Conservation (phyloP, 2,797 vertebrate genomes). For the Malurus splendens region DNA sequence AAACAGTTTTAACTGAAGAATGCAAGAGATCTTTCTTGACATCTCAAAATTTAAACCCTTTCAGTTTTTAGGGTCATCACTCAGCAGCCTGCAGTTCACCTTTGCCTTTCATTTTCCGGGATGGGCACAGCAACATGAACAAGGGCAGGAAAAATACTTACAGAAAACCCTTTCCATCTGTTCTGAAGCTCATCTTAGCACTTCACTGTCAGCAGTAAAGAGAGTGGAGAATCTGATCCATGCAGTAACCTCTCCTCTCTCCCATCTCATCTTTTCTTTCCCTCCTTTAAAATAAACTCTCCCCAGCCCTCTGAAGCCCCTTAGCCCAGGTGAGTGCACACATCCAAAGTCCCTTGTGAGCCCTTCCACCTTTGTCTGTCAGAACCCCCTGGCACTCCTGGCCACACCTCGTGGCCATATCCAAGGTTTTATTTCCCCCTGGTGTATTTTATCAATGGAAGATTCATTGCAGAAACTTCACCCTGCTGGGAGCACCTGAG, state of each 20-base stretch:
- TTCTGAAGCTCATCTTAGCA: background rate
- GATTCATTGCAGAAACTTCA: background rate
- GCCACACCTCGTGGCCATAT: fast-evolving
- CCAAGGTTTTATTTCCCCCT: background rate
- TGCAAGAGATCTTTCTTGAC: background rate
- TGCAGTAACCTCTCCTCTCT: background rate
- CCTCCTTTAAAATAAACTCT: background rate
- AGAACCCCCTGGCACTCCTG: background rate
- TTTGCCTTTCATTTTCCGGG: background rate
- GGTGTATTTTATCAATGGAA: background rate
- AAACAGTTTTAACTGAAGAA: background rate
- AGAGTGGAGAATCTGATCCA: background rate
- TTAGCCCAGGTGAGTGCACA: background rate
- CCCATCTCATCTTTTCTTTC: background rate
- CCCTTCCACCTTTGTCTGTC: background rate
- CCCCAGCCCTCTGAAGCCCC: background rate
- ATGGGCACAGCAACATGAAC: background rate
- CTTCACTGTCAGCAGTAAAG: background rate
- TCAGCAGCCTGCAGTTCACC: background rate
- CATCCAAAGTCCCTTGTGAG: background rate
- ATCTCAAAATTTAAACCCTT: background rate
- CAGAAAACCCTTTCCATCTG: background rate
- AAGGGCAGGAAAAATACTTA: background rate
- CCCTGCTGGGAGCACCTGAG: background rate
- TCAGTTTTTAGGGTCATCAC: background rate